Percentiles rank a stretch among this genome's conserved stretches.
These are phyloP conservation scores for Drosophila nannoptera DNA, from an alignment of 1,140 invertebrate genomes.

Conservation along the genomic window DNA sequence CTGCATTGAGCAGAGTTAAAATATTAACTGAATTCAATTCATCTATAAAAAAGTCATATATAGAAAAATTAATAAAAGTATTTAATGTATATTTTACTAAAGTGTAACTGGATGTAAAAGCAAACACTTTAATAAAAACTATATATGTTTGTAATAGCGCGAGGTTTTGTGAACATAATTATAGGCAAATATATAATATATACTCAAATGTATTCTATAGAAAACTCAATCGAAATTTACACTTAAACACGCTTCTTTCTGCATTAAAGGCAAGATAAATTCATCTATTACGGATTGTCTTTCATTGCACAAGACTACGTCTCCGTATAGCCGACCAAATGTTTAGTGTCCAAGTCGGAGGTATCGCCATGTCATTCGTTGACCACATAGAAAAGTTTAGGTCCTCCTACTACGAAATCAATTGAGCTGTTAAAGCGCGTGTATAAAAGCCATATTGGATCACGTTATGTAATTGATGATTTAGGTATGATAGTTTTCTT, in stretches of 20 bases:
- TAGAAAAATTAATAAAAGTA: slow-evolving; percentile 4
- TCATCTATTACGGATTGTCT: neutral
- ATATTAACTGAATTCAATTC: slow-evolving; percentile 19
- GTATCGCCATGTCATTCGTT: neutral
- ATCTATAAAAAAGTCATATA: slow-evolving; percentile 1
- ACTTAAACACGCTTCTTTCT: neutral
- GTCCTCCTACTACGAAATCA: no score
- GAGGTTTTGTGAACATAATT: slow-evolving; percentile 19
- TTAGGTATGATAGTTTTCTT: neutral
- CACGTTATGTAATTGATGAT: neutral
- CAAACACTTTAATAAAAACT: slow-evolving; percentile 29
- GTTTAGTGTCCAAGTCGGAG: neutral
- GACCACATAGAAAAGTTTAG: no score
- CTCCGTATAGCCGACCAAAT: neutral
- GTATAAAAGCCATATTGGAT: neutral
- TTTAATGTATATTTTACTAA: slow-evolving; percentile 32
- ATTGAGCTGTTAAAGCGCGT: neutral
- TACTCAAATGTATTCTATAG: neutral
- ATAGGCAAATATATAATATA: slow-evolving; percentile 11
- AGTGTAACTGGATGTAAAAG: slow-evolving; percentile 19
- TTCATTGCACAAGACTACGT: neutral
- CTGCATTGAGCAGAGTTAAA: slow-evolving; percentile 20
- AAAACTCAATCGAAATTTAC: neutral
- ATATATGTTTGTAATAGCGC: slow-evolving; percentile 16
- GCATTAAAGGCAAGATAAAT: slow-evolving; percentile 1